These are phyloP conservation scores for Recurvirostra avosetta DNA, from an alignment of 2,113 vertebrate species.

Conservation along the genomic window DNA sequence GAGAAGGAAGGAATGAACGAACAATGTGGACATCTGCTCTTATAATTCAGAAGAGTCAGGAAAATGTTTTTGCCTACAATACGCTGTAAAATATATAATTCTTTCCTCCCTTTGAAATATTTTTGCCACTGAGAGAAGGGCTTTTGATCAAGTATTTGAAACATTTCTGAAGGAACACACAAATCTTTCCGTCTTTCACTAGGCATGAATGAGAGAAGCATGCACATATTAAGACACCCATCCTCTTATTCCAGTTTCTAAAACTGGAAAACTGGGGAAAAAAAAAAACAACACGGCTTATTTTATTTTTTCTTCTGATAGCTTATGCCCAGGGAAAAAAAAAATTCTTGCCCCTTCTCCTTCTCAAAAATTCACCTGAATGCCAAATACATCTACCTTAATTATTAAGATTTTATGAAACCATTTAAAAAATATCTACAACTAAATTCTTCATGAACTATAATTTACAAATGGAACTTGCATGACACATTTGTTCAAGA, in stretches of 20 bases:
- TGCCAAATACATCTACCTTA: neutral
- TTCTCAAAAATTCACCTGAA: neutral
- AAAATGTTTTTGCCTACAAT: neutral
- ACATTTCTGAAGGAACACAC: neutral
- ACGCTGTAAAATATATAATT: neutral
- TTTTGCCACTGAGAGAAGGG: neutral
- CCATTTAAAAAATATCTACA: neutral
- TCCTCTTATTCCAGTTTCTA: neutral
- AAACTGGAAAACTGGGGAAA: neutral
- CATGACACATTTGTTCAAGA: neutral
- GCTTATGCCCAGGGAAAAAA: neutral
- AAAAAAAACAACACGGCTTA: too few relatives aligned
- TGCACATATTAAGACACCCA: neutral
- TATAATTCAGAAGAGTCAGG: neutral
- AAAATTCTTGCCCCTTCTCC: neutral
- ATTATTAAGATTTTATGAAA: neutral
- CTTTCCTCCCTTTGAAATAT: neutral
- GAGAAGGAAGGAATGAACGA: neutral
- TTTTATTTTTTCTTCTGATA: neutral
- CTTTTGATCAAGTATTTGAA: neutral
- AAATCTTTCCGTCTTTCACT: neutral
- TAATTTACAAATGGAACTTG: neutral
- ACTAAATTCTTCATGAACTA: neutral
- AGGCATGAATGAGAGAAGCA: neutral
- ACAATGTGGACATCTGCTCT: neutral